Evolutionary conservation across 1,140 invertebrate genomes (phyloP), one percentile per base, ranked within the genome.

Genomic region (Scaptomyza montana): DNA sequence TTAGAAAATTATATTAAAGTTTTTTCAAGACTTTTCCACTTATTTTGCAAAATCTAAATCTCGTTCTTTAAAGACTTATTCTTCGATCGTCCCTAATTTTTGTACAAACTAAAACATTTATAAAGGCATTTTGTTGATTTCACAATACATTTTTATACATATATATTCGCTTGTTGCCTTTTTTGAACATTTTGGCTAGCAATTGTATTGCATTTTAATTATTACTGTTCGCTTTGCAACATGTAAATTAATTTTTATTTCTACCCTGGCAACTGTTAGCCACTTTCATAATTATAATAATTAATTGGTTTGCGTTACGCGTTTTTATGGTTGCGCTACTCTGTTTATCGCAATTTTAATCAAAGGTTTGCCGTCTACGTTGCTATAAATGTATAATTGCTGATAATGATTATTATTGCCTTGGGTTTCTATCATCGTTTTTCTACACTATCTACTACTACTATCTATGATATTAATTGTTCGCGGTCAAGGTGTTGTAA

Each of bases 101-200:
- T 4, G 30, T 33, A 33, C 5, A 33, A 53, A 43, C 36, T 51
- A 10, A 67, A 33, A 36, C 13, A 45, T 67, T 43, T 50, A 43
- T 50, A 50, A 30, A 59, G 56, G 57, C 10, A 66, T 53, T 61
- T 71, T 47, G 50, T 72, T 72, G 53, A 47, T 66, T 75, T 66
- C 21, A 50, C 69, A 19, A 45, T 41, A 25, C 9, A 75, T 71
- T 71, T 63, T 25, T 25, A 25, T 25, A 4, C 3, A 25, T 4
- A 30, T 16, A 46, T 66, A 49, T 56, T 28, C 50, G 71, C 50
- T 57, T 59, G 56, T 76, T 72, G 73, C 43, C 13, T 45, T n/a
- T 30, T 41, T 64, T n/a, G 12, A n/a, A n/a, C 39, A 43, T n/a
- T 41, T 53, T 7, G 16, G 25, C 16, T 10, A 59, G 30, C 28